These are phyloP conservation scores for Eudemis profundana DNA, from an alignment of 2,888 invertebrate genomes.

Conservation along the genomic window DNA sequence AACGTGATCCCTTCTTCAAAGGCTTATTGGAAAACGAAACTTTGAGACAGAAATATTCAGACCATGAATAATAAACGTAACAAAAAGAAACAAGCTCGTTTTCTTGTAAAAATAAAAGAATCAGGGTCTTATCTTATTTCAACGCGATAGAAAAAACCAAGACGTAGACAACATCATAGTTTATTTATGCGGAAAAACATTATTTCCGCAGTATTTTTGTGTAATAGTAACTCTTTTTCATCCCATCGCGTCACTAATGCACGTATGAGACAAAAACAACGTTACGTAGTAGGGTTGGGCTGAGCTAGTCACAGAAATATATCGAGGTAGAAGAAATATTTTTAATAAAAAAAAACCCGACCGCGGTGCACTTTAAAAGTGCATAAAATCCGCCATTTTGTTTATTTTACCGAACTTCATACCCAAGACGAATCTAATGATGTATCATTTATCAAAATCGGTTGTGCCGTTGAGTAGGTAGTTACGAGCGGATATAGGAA, in stretches of 20 bases:
- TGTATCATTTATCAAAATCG: too few relatives aligned
- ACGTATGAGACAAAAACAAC: conserved; percentile 33
- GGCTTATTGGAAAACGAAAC: not conserved
- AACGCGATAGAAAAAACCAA: conserved; percentile 23
- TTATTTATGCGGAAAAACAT: conserved; percentile 24
- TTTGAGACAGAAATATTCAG: not conserved
- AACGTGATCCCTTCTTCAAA: not conserved
- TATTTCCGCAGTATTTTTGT: conserved; percentile 18
- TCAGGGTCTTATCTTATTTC: not conserved
- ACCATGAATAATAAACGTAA: not conserved
- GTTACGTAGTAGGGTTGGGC: conserved; percentile 14
- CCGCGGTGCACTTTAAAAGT: too few relatives aligned
- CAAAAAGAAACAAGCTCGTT: not conserved
- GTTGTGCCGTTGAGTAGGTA: too few relatives aligned
- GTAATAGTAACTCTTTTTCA: conserved; percentile 21
- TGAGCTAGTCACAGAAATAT: too few relatives aligned
- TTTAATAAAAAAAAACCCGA: too few relatives aligned
- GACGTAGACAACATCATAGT: conserved; percentile 21
- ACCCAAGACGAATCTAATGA: too few relatives aligned
- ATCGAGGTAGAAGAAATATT: too few relatives aligned
- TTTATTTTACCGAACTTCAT: too few relatives aligned
- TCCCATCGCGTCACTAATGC: conserved; percentile 27
- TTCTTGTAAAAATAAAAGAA: not conserved
- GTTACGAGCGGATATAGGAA: too few relatives aligned
- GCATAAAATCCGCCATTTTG: too few relatives aligned